Percentiles rank a stretch among this genome's conserved stretches.
Conservation (phyloP, 2,888 invertebrate species). For the Cactoblastis cactorum region DNA sequence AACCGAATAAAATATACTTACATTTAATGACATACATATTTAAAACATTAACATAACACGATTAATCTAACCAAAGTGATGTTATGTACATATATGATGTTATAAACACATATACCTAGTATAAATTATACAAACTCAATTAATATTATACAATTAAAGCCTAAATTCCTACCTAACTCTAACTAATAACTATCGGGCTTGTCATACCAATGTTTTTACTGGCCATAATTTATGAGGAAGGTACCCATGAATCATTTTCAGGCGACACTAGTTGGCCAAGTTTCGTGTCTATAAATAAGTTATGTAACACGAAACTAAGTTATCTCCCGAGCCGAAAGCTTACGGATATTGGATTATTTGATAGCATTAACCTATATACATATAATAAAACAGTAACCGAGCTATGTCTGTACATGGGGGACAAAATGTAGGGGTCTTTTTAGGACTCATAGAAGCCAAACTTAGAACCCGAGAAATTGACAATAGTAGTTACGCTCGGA, state of each 20-base stretch:
- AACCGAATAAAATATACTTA: too few relatives aligned
- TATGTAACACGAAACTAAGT: conserved; percentile 11
- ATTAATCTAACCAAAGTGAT: too few relatives aligned
- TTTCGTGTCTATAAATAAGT: conserved; percentile 12
- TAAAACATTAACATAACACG: too few relatives aligned
- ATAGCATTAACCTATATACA: too few relatives aligned
- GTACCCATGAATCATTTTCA: conserved; percentile 19
- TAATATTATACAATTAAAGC: not conserved
- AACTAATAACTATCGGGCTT: not conserved
- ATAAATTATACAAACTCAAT: not conserved
- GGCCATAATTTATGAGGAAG: conserved; percentile 19
- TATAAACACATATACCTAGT: not conserved
- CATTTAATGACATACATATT: too few relatives aligned
- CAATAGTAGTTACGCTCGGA: too few relatives aligned
- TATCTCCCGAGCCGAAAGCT: not conserved
- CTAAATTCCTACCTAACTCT: not conserved
- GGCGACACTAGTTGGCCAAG: conserved; percentile 11
- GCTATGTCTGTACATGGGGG: too few relatives aligned
- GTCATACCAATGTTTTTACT: conserved; percentile 4
- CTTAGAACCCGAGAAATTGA: too few relatives aligned
- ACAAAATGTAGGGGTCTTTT: too few relatives aligned
- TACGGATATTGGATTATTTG: not conserved
- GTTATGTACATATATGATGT: too few relatives aligned
- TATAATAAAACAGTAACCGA: too few relatives aligned
- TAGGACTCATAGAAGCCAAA: too few relatives aligned